phyloP scores from a whole-genome alignment of 2,888 invertebrate genomes.

The Apoderus coryli region DNA sequence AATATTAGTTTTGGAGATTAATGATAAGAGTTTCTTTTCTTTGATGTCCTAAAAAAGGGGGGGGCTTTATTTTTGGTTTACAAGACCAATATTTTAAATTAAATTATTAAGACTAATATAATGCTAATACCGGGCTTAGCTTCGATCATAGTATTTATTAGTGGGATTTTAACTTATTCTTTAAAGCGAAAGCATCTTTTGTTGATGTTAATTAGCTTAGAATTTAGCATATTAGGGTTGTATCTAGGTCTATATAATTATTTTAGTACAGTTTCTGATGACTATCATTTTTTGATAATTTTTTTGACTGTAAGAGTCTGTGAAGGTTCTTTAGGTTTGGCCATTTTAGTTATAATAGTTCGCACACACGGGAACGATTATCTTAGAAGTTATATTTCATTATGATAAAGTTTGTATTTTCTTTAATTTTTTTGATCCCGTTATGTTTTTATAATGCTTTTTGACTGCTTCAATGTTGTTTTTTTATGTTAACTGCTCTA shows the following conservation, averaged over 20 bases:
- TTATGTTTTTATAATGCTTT: slow-evolving; percentile 38
- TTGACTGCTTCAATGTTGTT: slow-evolving; percentile 38
- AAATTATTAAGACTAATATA: slow-evolving; percentile 50
- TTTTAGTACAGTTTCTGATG: slow-evolving; percentile 32
- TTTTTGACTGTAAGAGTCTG: slow-evolving; percentile 49
- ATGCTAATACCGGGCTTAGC: too few species aligned
- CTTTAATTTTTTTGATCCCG: slow-evolving; percentile 37
- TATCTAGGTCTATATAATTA: slow-evolving; percentile 38
- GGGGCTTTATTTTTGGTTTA: slow-evolving; percentile 45
- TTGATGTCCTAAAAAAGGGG: slow-evolving; percentile 48
- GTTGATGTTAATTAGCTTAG: slow-evolving; percentile 43
- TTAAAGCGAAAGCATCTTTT: slow-evolving; percentile 44
- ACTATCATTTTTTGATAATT: slow-evolving; percentile 42
- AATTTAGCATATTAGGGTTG: slow-evolving; percentile 43
- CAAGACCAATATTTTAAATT: slow-evolving; percentile 37
- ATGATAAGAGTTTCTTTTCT: slow-evolving; percentile 40
- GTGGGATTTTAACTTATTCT: slow-evolving; percentile 38
- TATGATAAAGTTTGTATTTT: slow-evolving; percentile 42
- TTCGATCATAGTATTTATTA: slow-evolving; percentile 36
- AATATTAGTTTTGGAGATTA: slow-evolving; percentile 61
- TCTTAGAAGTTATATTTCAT: slow-evolving; percentile 43
- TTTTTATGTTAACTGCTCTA: slow-evolving; percentile 37
- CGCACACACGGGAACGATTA: slow-evolving; percentile 49
- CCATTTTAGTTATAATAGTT: slow-evolving; percentile 45
- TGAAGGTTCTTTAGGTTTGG: slow-evolving; percentile 48